A percentile compares a stretch with the other conserved stretches of the same genome.
Evolutionary conservation across 2,888 invertebrate genomes (phyloP).

Genomic region (Acanthococcus lagerstroemiae): DNA sequence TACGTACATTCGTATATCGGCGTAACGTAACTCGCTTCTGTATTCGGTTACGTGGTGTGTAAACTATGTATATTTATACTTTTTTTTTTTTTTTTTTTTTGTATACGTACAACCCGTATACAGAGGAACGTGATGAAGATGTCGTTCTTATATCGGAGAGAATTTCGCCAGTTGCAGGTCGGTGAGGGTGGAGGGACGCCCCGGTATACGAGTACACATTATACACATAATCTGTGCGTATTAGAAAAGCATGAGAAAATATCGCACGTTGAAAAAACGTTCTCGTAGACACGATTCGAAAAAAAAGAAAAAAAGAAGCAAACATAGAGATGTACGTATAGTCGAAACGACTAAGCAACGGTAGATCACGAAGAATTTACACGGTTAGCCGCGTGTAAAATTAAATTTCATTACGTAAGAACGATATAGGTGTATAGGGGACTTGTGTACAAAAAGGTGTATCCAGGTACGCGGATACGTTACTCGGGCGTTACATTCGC

Average conservation of each 20-base stretch:
- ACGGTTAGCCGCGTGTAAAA: not conserved
- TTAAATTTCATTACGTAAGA: constrained; percentile 5
- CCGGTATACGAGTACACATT: no score
- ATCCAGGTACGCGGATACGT: not conserved
- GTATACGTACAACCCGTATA: no score
- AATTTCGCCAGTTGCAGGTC: no score
- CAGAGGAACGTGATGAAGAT: constrained; percentile 22
- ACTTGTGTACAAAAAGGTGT: not conserved
- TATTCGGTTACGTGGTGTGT: no score
- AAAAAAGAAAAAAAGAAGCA: not conserved
- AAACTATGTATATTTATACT: no score
- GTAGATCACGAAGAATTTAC: constrained; percentile 6
- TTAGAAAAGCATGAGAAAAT: constrained; percentile 24
- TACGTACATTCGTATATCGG: no score
- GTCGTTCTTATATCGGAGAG: constrained; percentile 2
- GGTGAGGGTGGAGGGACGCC: no score
- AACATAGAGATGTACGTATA: not conserved
- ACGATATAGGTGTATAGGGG: not conserved
- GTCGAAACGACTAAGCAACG: constrained; percentile 1
- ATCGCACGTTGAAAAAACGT: constrained; percentile 16
- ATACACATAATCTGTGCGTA: no score
- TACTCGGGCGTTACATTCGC: not conserved
- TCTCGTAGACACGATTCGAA: constrained; percentile 17
- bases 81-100: no score
- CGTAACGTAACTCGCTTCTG: no score